Base-by-base conservation (phyloP, 2,797 vertebrate species). In the Leptatherina wallacei region DNA sequence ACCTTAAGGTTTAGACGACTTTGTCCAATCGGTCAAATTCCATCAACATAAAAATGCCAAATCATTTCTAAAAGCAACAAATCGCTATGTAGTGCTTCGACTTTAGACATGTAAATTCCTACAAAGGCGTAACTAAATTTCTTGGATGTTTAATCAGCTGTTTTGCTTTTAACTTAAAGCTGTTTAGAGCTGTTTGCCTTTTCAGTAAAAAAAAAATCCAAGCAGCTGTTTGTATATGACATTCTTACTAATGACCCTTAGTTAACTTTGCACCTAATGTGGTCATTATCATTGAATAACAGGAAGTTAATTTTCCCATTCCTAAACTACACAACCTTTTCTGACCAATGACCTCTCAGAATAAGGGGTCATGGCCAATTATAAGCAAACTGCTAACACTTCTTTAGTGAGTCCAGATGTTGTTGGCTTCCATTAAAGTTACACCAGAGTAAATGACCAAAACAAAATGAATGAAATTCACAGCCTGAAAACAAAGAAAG, bases 261-360 rank as follows among this genome's bases (percentile, higher is more conserved):
- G 90, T 88, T 89, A 87, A 90, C 78, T 89, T 91, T 90, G 73
- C 87, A 85, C 76, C 86, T 92, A 91, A 90, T 91, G 88, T 64
- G 64, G 80, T 80, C 86, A 88, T 94, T 91, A 91, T 88, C 83
- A 78, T 88, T 74, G 86, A 92, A 94, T 93, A 94, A 94, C 93
- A 95, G 94, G 93, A 94, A 94, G 91, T 88, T 88, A 83, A 93
- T 93, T 91, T 93, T 91, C 89, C 87, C 91, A 87, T 91, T 90
- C 85, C 87, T 91, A 77, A 91, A 90, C 90, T 85, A 85, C 32
- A 91, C 84, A 85, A 89, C 86, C 90, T 89, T 85, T 84, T 83
- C 81, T 90, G 89, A 91, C 92, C 88, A 72, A 75, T 85, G 91
- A 93, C 93, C 94, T 89, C 59, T 83, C 77, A 68, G 70, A 91